A percentile compares a stretch with the other conserved stretches of the same genome.
These are phyloP conservation scores for Gasterosteus nipponicus DNA, from an alignment of 2,113 vertebrate genomes.

Conservation along the genomic window DNA sequence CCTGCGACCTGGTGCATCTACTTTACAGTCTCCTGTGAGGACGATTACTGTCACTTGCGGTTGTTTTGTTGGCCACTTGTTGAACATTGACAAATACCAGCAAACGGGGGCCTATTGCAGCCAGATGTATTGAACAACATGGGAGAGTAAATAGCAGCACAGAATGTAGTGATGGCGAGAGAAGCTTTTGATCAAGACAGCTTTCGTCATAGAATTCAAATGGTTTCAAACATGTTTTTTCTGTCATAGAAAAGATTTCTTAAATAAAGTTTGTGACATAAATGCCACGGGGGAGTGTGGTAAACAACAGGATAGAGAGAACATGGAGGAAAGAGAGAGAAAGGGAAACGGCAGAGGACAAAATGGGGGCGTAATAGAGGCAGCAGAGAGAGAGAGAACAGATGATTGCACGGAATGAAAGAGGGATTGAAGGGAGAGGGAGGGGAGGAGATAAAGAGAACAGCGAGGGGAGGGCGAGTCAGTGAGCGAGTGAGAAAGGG, in stretches of 20 bases:
- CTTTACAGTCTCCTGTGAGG: conserved; percentile 17
- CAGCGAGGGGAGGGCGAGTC: conserved; percentile 53
- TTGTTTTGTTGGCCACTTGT: conserved; percentile 62
- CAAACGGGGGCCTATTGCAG: not conserved
- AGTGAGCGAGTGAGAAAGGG: conserved; percentile 45
- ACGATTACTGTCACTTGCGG: conserved; percentile 2
- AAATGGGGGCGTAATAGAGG: conserved; percentile 77
- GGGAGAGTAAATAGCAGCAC: not conserved
- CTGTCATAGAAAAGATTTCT: conserved; percentile 17
- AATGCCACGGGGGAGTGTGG: conserved; percentile 53
- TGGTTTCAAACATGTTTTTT: conserved; percentile 5
- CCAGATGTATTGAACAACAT: conserved; percentile 1
- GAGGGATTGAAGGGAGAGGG: conserved; percentile 73
- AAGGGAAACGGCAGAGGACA: conserved; percentile 71
- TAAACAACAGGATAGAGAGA: conserved; percentile 73
- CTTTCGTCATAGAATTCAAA: conserved; percentile 20
- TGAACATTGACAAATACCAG: conserved; percentile 48
- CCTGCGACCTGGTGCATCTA: conserved; percentile 29
- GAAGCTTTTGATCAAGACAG: conserved; percentile 14
- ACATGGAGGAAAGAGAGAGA: conserved; percentile 69
- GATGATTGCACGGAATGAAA: conserved; percentile 79
- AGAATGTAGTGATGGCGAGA: conserved; percentile 4
- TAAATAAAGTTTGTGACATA: conserved; percentile 66
- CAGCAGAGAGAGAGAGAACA: conserved; percentile 66
- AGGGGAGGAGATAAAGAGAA: conserved; percentile 71